A percentile compares a stretch with the other conserved stretches of the same genome.
Conservation (phyloP, 92 coral and sea anemone species). For the Metridium senile region DNA sequence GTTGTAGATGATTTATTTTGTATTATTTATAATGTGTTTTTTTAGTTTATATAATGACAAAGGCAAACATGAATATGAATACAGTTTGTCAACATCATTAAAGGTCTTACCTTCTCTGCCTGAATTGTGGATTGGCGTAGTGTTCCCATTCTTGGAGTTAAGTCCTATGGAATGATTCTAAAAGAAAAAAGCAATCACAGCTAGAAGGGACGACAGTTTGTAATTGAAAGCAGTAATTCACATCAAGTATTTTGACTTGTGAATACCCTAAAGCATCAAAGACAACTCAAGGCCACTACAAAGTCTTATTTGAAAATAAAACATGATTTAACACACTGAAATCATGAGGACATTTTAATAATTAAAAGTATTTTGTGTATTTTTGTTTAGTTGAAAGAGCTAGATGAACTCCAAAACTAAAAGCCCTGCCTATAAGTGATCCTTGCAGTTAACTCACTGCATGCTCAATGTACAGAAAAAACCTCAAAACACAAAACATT, state of each 20-base stretch:
- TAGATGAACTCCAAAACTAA: too few relatives aligned
- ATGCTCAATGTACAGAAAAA: too few relatives aligned
- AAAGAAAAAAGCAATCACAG: background rate
- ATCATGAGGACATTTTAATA: background rate
- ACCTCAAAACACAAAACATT: too few relatives aligned
- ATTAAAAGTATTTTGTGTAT: too few relatives aligned
- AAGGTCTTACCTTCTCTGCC: constrained; percentile 61
- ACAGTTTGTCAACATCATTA: background rate
- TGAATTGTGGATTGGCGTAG: constrained; percentile 50
- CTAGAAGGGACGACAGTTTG: background rate
- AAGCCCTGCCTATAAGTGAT: too few relatives aligned
- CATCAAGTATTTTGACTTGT: constrained; percentile 4
- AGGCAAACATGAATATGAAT: constrained; percentile 1
- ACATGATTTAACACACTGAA: background rate
- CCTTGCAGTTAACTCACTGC: too few relatives aligned
- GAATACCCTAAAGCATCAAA: constrained; percentile 3
- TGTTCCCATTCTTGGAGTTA: constrained; percentile 54
- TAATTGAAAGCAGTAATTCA: constrained; percentile 13
- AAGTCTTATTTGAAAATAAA: background rate
- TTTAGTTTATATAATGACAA: background rate
- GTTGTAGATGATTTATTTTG: background rate
- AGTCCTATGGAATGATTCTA: constrained; percentile 57
- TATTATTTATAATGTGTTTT: constrained; percentile 13
- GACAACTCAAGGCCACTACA: background rate
- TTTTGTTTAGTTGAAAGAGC: too few relatives aligned